Base-by-base conservation (phyloP, 2,888 invertebrate species). In the Caenorhabditis becei region DNA sequence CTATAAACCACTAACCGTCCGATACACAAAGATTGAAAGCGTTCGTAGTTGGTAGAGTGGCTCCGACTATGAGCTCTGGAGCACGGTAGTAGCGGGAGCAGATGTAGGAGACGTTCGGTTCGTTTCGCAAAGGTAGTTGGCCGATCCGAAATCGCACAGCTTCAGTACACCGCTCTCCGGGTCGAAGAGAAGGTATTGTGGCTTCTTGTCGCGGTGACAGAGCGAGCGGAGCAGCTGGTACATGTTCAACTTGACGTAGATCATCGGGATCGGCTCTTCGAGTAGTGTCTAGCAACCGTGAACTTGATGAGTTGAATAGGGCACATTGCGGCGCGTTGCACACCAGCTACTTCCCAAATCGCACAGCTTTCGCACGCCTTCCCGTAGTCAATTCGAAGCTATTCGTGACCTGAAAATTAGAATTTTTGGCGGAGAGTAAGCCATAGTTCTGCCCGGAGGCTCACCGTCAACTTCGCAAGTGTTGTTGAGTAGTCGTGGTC, bases 141-240 rank as follows among this genome's bases (percentile, higher is more conserved):
- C 91, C 14, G 89, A 89, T 91, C 99, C 99, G 93, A 99, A 99
- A 94, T 99, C 99, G 93, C 98, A 98, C 88, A 99, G 94, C 93
- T 99, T 99, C 90, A 99, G 94, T 87, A 98, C 96, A 86, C 97
- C 98, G 80, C 96, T 96, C 92, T 97, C 97, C 78, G 98, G 97
- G 93, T 99, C 97, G 88, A 99, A 94, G 85, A 99, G 94, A 87
- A 99, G 94, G 93, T 99, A 99, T 93, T 99, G 98, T 11, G 99
- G 99, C 93, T 99, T 99, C 91, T 99, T 99, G 93, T 99, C 99
- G 93, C 99, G 95, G 94, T 99, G 99, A 93, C 99, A 98, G 92
- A 99, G 94, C 93, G 97, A 97, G 93, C 98, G 95, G 94, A 99
- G 98, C 94, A 99, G 94, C 94, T 99, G 98, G 65, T 89, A 89